Base-by-base conservation (phyloP, 2,797 vertebrate species). In the Coendou prehensilis region DNA sequence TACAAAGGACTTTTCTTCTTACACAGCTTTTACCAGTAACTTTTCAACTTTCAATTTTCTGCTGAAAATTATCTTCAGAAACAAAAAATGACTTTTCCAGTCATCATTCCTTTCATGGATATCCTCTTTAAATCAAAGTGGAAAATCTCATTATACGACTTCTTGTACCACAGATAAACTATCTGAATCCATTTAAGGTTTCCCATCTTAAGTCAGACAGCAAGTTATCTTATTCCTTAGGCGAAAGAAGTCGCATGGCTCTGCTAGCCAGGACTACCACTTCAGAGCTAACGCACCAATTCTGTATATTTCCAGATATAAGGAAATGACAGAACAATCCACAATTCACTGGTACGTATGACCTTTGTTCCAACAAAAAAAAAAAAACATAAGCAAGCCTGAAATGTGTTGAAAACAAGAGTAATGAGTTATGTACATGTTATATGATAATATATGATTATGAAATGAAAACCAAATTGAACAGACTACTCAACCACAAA, bases 401-500 rank as follows among this genome's bases (percentile, higher is more conserved):
- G 54, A 75, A 75, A 91, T 63, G 76, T 94, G 84, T 57, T 94
- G 93, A 73, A 89, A 95, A 93, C 71, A 78, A 78, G 15, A 95
- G 91, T 22, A 30, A 81, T 75, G 85, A 94, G 79, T 83, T 75
- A 94, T 91, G 71, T 93, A 64, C 71, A 87, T 64, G 86, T 75
- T 76, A 90, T 5, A 22, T 90, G 87, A 92, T 79, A 75, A 92
- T 79, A 75, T 11, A 92, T 92, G 95, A 94, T 71, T 87, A 97
- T 88, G 95, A 95, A 94, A 97, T 96, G 92, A 47, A 97, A 88
- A 95, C 61, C 83, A 91, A 73, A 87, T 0, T 11, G 28, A 81
- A 97, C 94, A 95, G 69, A 87, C 75, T 81, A 87, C 26, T 96
- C 91, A 92, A 78, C 59, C 79, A 87, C 69, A 89, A 64, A 96